phyloP scores from a whole-genome alignment of 92 coral and sea anemone genomes.

The Heliopora coerulea region DNA sequence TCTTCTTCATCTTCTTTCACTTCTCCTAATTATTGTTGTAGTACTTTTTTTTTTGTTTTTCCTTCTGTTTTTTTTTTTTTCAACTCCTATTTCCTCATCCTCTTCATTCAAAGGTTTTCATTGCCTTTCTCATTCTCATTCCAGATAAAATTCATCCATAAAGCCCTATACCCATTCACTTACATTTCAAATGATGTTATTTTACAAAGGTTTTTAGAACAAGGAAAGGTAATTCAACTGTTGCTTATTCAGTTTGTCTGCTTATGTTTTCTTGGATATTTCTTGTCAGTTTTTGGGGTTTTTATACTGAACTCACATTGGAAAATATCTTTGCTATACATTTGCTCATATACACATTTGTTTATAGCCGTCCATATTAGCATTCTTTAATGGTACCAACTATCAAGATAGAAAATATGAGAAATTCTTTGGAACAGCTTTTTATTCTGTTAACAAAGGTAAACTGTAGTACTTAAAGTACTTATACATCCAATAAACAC shows the following conservation, averaged over 20 bases:
- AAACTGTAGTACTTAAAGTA: neutral
- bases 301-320: neutral
- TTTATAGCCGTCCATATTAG: constrained; percentile 47
- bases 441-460: constrained; percentile 69
- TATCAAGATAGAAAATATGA: constrained; percentile 50
- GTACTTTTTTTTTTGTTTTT: no score
- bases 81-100: no score
- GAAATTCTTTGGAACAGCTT: constrained; percentile 70
- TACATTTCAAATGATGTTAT: constrained; percentile 65
- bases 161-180: constrained; percentile 69
- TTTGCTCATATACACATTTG: no score
- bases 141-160: constrained; percentile 67
- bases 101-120: no score
- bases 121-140: neutral
- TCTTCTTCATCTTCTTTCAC: no score
- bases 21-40: no score
- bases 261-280: neutral
- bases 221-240: constrained; percentile 57
- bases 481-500: no score
- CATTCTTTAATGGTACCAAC: constrained; percentile 38
- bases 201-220: constrained; percentile 40
- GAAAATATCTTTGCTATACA: no score
- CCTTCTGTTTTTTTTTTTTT: no score
- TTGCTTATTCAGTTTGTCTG: neutral
- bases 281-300: neutral